phyloP scores from a whole-genome alignment of 2,888 invertebrate species.

The Drosophila hamatofila region DNA sequence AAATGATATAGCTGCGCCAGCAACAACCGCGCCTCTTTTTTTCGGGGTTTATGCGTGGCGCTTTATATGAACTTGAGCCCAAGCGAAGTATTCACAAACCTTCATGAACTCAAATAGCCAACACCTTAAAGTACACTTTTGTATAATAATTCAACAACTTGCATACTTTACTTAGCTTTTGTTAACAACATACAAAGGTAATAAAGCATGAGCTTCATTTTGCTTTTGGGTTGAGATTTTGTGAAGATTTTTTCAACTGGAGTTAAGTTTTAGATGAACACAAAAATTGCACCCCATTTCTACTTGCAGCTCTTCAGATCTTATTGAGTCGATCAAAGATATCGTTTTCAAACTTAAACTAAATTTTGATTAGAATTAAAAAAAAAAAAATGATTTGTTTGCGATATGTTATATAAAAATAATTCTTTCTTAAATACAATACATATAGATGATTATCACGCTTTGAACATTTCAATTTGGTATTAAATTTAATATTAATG shows the following conservation, averaged over 20 bases:
- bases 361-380: no score
- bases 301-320: no score
- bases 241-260: neutral
- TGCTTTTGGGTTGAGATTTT: neutral
- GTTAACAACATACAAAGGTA: neutral
- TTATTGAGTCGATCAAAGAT: no score
- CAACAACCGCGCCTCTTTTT: neutral
- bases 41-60: constrained; percentile 4
- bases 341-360: no score
- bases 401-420: no score
- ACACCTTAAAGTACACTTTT: neutral
- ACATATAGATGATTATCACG: no score
- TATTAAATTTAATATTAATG: no score
- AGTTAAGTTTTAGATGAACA: no score
- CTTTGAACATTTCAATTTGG: no score
- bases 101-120: neutral
- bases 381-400: no score
- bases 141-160: neutral
- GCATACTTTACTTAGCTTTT: neutral
- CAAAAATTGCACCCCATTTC: no score
- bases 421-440: no score
- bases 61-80: neutral
- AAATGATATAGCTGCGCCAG: constrained; percentile 10
- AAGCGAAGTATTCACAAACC: neutral
- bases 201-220: neutral